Conservation (phyloP, 2,797 vertebrate genomes). For the Glossophaga mutica region DNA sequence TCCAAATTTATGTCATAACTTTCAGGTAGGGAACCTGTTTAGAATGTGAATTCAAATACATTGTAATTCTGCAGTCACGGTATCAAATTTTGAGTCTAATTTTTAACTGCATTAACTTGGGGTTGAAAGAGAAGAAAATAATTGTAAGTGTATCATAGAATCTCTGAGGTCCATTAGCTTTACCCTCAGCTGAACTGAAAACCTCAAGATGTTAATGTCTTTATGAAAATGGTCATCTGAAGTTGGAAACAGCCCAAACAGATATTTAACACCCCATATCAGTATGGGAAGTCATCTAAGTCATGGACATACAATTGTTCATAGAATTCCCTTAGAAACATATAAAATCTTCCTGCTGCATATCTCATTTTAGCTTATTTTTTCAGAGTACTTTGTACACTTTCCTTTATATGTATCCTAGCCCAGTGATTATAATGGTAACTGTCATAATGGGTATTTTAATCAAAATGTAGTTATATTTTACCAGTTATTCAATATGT, state of each 20-base stretch:
- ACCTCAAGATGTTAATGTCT: background rate
- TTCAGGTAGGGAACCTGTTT: background rate
- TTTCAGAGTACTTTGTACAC: background rate
- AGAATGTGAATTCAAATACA: background rate
- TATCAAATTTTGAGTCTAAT: background rate
- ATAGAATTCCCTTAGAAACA: background rate
- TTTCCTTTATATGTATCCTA: background rate
- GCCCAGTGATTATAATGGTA: background rate
- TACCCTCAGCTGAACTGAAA: background rate
- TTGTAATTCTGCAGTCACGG: background rate
- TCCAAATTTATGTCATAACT: background rate
- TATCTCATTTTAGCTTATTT: background rate
- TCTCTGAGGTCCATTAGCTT: background rate
- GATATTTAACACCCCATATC: background rate
- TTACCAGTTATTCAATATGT: conserved; percentile 33
- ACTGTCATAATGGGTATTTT: background rate
- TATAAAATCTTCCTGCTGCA: background rate
- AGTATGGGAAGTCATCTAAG: background rate
- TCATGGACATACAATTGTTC: background rate
- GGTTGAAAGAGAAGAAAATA: background rate
- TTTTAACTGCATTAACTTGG: background rate
- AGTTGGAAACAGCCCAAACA: background rate
- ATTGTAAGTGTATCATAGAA: background rate
- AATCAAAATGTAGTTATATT: background rate
- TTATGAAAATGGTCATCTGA: background rate